A percentile compares a stretch with the other conserved stretches of the same genome.
Evolutionary conservation across 2,797 vertebrate genomes (phyloP).

Genomic region (Alfaro cultratus): DNA sequence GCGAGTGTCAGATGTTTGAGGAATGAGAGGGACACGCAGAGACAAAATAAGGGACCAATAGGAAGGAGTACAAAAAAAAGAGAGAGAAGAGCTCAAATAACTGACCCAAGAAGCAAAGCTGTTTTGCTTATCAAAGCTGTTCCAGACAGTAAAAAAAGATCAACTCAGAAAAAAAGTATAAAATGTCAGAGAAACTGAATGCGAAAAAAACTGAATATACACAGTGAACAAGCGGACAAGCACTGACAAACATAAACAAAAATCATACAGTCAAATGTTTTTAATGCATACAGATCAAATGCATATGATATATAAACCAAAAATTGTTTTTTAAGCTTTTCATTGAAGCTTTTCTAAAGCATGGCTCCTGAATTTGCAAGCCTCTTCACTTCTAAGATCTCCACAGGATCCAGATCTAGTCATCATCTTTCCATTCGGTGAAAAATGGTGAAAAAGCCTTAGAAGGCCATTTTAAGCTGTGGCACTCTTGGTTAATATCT

Average conservation of each 20-base stretch:
- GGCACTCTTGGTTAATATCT: conserved; percentile 2
- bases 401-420: conserved; percentile 46
- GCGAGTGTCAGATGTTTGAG: conserved; percentile 67
- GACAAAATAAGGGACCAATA: conserved; percentile 49
- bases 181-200: conserved; percentile 34
- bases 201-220: conserved; percentile 12
- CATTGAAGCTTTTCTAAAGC: conserved; percentile 27
- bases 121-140: conserved; percentile 63
- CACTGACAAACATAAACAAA: conserved; percentile 47
- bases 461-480: not conserved
- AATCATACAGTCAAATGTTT: conserved; percentile 21
- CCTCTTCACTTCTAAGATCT: conserved; percentile 41
- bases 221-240: conserved; percentile 53
- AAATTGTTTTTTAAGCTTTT: conserved; percentile 21
- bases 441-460: conserved; percentile 5
- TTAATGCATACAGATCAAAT: not conserved
- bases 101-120: conserved; percentile 62
- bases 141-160: conserved; percentile 58
- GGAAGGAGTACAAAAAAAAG: conserved; percentile 74
- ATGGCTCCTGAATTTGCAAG: conserved; percentile 38
- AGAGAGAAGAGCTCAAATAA: conserved; percentile 77
- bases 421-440: conserved; percentile 44
- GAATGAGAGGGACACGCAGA: conserved; percentile 62
- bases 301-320: conserved; percentile 28
- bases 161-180: conserved; percentile 55